Base-by-base conservation (phyloP, 2,888 invertebrate genomes). In the Acleris holmiana region DNA sequence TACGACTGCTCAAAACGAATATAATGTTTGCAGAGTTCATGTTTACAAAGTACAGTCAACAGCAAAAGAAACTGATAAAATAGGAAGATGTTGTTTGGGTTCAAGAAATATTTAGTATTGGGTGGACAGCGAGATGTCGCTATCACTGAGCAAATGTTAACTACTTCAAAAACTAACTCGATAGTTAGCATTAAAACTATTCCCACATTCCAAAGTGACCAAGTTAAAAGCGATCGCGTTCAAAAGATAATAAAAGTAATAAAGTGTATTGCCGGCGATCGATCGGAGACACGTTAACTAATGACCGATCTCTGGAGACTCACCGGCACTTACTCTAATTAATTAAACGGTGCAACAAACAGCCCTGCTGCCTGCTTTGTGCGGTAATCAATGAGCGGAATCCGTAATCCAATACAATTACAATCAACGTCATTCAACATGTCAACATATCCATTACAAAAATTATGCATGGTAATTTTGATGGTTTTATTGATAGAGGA, bases 251-350 rank as follows among this genome's bases (percentile, higher is more conserved):
- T 61, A 61, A 68, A 68, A 69, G 67, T 69, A 69, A 69, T 65
- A 67, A 65, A 68, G 62, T 63, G 63, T 67, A 67, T 66, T 67
- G 67, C 68, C 46, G 54, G 59, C 35, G 67, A 69, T 69, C 69
- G 69, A 69, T 69, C 44, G 61, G 60, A 67, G 70, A 69, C 70
- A 44, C 61, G 53, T 63, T 68, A 71, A 70, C 69, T 68, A 71
- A 71, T 70, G 67, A 66, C 62, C 69, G 60, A 69, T 72, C 72
- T 69, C 70, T 35, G 44, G 67, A 64, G 70, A 68, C 70, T 66
- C 68, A 63, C 69, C 68, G 63, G 66, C 72, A 72, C 68, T 70
- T 63, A 57, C 48, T 44, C 65, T 69, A 68, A 71, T 69, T 69
- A 71, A 71, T 65, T 67, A 63, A 67, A 64, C 58, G 60, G 65